Evolutionary conservation across 30 jellyfish, hydroid and myxozoan species (phyloP).

Genomic region (Rhopilema esculentum): DNA sequence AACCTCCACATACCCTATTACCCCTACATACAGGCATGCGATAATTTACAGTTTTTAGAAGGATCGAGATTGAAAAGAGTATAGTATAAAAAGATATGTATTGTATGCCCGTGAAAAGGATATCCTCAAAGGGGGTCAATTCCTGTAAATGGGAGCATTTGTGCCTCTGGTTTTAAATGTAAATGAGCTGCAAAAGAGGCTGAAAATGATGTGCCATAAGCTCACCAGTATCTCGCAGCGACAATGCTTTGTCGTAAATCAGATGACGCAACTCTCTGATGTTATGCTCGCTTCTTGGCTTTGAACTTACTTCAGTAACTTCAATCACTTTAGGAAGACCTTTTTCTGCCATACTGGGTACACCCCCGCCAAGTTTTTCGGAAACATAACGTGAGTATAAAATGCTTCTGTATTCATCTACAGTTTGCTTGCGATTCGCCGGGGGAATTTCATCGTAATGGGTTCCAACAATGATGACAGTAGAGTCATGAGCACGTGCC

Average conservation of each 20-base stretch:
- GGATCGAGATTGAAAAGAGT: too few relatives aligned
- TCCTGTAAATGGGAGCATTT: too few relatives aligned
- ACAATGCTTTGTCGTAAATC: slow-evolving; percentile 80
- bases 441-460: slow-evolving; percentile 75
- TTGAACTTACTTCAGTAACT: slow-evolving; percentile 88
- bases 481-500: slow-evolving; percentile 91
- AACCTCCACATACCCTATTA: too few relatives aligned
- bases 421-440: slow-evolving; percentile 5
- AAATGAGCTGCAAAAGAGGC: too few relatives aligned
- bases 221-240: slow-evolving; percentile 58
- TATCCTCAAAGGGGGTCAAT: too few relatives aligned
- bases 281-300: slow-evolving; percentile 39
- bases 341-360: slow-evolving; percentile 42
- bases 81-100: too few relatives aligned
- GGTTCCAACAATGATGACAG: slow-evolving; percentile 94
- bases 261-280: slow-evolving; percentile 72
- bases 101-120: too few relatives aligned
- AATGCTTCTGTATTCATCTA: slow-evolving; percentile 41
- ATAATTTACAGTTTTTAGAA: too few relatives aligned
- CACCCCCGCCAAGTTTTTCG: slow-evolving; percentile 75
- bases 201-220: too few relatives aligned
- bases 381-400: slow-evolving; percentile 74
- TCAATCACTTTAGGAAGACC: slow-evolving; percentile 89
- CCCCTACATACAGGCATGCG: too few relatives aligned
- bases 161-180: too few relatives aligned